Base-by-base conservation (phyloP, 2,797 vertebrate species). In the Ispidina picta region DNA sequence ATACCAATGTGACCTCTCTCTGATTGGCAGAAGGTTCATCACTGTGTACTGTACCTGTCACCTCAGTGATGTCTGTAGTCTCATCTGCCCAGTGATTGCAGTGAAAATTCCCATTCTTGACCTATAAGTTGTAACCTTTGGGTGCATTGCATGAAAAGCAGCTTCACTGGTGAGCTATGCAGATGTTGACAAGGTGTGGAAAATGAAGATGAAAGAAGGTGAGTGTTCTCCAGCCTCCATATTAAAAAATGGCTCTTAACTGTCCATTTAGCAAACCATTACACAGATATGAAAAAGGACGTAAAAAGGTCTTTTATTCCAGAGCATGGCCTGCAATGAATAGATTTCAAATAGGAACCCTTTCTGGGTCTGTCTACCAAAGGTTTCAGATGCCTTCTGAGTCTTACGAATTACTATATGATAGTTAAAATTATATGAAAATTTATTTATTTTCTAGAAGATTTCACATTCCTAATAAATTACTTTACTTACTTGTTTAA, bases 1-100 rank as follows among this genome's bases (percentile, higher is more conserved):
- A 86, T 92, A 59, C 26, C 63, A 84, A 39, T 43, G 90, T 94
- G 95, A 94, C 94, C 90, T 92, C 88, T 82, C 19, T 43, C 58
- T 93, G 77, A 94, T 86, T 93, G 91, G 93, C 86, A 83, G 88
- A 82, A 94, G 70, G 89, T 94, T 94, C 86, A 92, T 94, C 89
- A 88, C 15, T 74, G 88, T 0, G 0, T 66, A 72, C 66, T 83
- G 62, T 81, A 91, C 77, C 89, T 95, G 93, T 89, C 92, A 95
- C 84, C 78, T 81, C 71, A 83, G 74, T 95, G 96, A 96, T 84
- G 77, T 70, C 92, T 84, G 75, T 69, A 78, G 79, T 83, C 84
- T 95, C 70, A 91, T 80, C 65, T 90, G 83, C 72, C 93, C 62
- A 13, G 83, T 69, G 85, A 96, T 95, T 95, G 88, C 93, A 93